Percentiles rank a stretch among this genome's conserved stretches.
phyloP scores from a whole-genome alignment of 2,797 vertebrate species.

The Orestias chungarensis region DNA sequence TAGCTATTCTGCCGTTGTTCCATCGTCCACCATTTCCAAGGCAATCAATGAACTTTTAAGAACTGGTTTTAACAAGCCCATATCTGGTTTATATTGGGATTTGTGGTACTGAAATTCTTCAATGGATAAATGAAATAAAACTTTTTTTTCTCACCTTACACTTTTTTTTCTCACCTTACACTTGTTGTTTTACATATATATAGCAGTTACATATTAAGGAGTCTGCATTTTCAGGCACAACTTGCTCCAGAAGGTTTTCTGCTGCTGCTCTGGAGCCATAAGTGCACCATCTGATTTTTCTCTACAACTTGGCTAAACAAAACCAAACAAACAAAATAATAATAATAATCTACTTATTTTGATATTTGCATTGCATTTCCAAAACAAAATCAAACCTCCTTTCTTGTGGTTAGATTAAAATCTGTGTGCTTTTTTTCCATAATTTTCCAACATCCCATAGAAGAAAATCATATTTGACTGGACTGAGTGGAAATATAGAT shows the following conservation, averaged over 20 bases:
- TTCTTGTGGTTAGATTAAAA: no score
- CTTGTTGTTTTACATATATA: no score
- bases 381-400: not conserved
- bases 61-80: not conserved
- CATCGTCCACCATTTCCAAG: constrained; percentile 6
- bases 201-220: no score
- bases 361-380: not conserved
- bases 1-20: constrained; percentile 5
- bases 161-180: not conserved
- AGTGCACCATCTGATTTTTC: not conserved
- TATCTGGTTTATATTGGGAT: not conserved
- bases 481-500: not conserved
- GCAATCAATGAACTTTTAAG: not conserved
- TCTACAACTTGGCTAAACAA: not conserved
- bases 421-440: not conserved
- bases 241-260: not conserved
- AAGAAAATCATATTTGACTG: not conserved
- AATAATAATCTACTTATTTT: no score
- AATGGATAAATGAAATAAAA: not conserved
- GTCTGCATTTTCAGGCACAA: not conserved
- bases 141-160: not conserved
- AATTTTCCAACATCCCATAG: not conserved
- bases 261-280: not conserved
- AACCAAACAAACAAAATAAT: no score
- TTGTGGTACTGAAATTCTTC: constrained; percentile 1